A percentile compares a stretch with the other conserved stretches of the same genome.
These are phyloP conservation scores for Agrilus planipennis DNA, from an alignment of 1,140 invertebrate species.

Conservation along the genomic window DNA sequence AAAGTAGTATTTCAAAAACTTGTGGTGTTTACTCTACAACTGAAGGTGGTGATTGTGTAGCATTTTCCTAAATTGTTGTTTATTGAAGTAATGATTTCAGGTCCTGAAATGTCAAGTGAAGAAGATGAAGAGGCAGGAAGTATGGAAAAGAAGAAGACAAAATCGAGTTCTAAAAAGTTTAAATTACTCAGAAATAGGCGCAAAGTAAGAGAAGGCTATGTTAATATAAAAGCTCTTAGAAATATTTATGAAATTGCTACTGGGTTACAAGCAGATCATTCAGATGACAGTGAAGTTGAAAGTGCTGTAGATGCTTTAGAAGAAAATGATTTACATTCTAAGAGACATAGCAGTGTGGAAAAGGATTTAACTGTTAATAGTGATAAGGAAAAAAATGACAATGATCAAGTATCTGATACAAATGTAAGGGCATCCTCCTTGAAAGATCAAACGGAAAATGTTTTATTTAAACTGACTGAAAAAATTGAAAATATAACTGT, in stretches of 20 bases:
- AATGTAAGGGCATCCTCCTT: background rate
- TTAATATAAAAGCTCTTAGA: constrained; percentile 16
- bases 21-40: constrained; percentile 30
- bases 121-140: constrained; percentile 29
- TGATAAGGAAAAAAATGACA: too few species aligned
- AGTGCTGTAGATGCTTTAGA: constrained; percentile 43
- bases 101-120: constrained; percentile 33
- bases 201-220: constrained; percentile 19
- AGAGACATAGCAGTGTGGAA: background rate
- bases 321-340: constrained; percentile 10
- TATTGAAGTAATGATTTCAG: constrained; percentile 8
- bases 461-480: constrained; percentile 7
- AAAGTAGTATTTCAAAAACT: constrained; percentile 32
- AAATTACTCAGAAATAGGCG: constrained; percentile 6
- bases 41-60: constrained; percentile 18
- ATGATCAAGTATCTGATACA: too few species aligned
- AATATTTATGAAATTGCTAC: constrained; percentile 29
- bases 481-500: constrained; percentile 27
- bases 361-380: background rate
- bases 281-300: constrained; percentile 33
- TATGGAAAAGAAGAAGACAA: constrained; percentile 16
- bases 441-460: constrained; percentile 13
- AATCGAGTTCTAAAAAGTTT: background rate
- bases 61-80: background rate
- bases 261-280: constrained; percentile 14